phyloP scores from a whole-genome alignment of 2,113 vertebrate species.

The Ceuthmochares aereus region DNA sequence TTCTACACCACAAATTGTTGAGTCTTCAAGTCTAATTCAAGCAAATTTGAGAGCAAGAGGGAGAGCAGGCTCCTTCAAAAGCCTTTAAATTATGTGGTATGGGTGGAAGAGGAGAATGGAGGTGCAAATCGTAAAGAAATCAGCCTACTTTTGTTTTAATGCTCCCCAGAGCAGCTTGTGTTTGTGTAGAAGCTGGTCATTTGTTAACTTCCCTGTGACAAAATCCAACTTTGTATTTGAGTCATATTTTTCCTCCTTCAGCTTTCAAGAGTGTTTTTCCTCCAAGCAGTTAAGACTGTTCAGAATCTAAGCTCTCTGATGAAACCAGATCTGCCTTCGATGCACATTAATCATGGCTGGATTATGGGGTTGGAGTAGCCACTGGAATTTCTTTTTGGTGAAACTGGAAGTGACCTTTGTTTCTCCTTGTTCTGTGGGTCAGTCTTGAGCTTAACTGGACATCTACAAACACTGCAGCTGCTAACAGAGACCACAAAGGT shows the following conservation, averaged over 20 bases:
- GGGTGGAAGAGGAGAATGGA: background rate
- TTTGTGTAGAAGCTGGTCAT: background rate
- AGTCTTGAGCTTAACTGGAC: slow-evolving; percentile 18
- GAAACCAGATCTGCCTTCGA: slow-evolving; percentile 21
- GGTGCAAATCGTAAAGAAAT: background rate
- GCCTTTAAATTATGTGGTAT: background rate
- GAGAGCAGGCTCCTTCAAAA: background rate
- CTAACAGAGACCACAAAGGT: slow-evolving; percentile 16
- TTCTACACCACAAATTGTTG: background rate
- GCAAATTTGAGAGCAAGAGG: background rate
- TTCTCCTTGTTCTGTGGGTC: slow-evolving; percentile 35
- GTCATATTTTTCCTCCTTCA: background rate
- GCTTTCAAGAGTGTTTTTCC: background rate
- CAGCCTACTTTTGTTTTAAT: background rate
- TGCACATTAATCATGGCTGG: slow-evolving; percentile 26
- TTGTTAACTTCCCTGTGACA: background rate
- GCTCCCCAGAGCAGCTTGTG: background rate
- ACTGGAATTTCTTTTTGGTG: slow-evolving; percentile 51
- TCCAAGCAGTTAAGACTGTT: background rate
- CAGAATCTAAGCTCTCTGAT: background rate
- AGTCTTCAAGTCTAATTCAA: background rate
- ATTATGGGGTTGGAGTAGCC: slow-evolving; percentile 53
- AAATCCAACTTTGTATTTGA: background rate
- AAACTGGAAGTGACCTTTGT: slow-evolving; percentile 52
- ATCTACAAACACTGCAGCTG: slow-evolving; percentile 27